A percentile compares a stretch with the other conserved stretches of the same genome.
phyloP scores from a whole-genome alignment of 1,140 invertebrate species.

The Drosophila kepulauana region DNA sequence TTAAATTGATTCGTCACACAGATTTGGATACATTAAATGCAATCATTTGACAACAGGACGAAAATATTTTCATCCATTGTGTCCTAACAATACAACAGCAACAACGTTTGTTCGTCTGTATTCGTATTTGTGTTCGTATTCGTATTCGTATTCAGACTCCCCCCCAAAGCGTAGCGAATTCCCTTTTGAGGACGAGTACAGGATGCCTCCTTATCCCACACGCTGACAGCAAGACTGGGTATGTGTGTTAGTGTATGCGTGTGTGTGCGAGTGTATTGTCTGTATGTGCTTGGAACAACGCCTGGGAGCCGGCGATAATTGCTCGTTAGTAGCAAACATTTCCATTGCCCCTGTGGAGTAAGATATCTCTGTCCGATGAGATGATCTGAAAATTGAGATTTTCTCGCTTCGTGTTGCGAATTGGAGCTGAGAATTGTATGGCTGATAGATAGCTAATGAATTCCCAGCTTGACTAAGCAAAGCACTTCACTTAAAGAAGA shows the following conservation, averaged over 20 bases:
- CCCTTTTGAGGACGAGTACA: constrained; percentile 21
- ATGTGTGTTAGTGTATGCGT: constrained; percentile 22
- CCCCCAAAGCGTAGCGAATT: constrained; percentile 79
- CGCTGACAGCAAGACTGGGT: neutral
- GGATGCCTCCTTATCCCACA: constrained; percentile 31
- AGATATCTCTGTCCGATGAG: constrained; percentile 25
- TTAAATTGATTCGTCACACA: constrained; percentile 81
- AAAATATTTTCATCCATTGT: constrained; percentile 85
- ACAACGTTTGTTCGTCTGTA: constrained; percentile 15
- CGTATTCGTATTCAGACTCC: constrained; percentile 48
- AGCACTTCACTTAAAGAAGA: neutral
- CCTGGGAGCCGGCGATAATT: constrained; percentile 80
- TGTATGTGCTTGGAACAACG: constrained; percentile 28
- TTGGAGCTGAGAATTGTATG: constrained; percentile 8
- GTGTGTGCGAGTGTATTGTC: constrained; percentile 24
- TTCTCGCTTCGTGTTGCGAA: constrained; percentile 17
- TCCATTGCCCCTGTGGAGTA: constrained; percentile 35
- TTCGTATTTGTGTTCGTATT: neutral
- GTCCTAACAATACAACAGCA: constrained; percentile 72
- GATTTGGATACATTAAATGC: constrained; percentile 84
- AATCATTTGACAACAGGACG: constrained; percentile 85
- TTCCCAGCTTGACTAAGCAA: neutral
- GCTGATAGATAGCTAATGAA: neutral
- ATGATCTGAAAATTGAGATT: constrained; percentile 15
- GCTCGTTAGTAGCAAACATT: constrained; percentile 81